phyloP scores from a whole-genome alignment of 2,113 vertebrate species.

The Stegostoma tigrinum region DNA sequence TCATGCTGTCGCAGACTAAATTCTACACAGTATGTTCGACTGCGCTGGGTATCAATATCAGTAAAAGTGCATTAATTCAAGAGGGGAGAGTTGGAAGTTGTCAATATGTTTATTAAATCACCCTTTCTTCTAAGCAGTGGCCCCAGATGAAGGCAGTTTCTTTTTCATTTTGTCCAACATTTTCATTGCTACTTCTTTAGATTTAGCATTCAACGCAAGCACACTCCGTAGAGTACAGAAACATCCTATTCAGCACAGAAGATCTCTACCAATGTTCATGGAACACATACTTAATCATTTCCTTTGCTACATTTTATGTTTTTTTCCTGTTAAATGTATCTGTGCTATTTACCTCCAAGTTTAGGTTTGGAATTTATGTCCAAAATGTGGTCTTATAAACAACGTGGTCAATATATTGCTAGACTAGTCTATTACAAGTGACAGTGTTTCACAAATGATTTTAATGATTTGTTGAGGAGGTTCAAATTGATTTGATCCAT shows the following conservation, averaged over 20 bases:
- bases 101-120: not conserved
- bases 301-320: not conserved
- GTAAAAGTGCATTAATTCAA: not conserved
- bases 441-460: not conserved
- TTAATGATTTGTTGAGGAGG: not conserved
- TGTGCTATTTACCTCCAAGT: not conserved
- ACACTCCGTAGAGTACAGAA: not conserved
- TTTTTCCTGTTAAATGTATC: not conserved
- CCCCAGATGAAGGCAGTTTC: not conserved
- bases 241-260: not conserved
- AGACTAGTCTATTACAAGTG: not conserved
- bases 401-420: not conserved
- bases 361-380: not conserved
- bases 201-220: not conserved
- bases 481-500: not conserved
- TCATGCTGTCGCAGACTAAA: not conserved
- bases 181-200: not conserved
- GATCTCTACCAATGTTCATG: not conserved
- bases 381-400: not conserved
- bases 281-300: not conserved
- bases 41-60: too few species aligned
- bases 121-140: not conserved
- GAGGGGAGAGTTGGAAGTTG: not conserved
- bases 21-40: not conserved
- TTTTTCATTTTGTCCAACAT: not conserved